These are phyloP conservation scores for Cirrhinus molitorella DNA, from an alignment of 2,797 vertebrate genomes.

Conservation along the genomic window DNA sequence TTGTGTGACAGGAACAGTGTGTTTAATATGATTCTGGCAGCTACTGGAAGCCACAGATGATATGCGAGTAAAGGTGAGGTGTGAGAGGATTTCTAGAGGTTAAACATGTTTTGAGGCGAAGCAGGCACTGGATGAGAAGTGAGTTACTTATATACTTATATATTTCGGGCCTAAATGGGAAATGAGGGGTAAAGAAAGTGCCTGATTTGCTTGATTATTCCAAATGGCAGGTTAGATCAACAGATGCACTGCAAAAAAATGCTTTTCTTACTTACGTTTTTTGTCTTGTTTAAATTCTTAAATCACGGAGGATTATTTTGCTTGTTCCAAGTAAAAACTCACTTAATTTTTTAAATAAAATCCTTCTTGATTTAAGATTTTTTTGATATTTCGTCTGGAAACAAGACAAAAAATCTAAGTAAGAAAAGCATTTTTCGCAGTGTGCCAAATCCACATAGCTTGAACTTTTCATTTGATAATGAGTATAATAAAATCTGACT, in stretches of 20 bases:
- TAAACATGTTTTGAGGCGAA: background rate
- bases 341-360: too few species aligned
- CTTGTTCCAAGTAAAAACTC: too few species aligned
- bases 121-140: background rate
- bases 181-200: background rate
- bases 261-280: too few species aligned
- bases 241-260: too few species aligned
- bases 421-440: too few species aligned
- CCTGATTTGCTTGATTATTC: background rate
- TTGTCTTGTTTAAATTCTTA: too few species aligned
- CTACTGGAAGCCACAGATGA: background rate
- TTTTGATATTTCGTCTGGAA: too few species aligned
- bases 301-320: too few species aligned
- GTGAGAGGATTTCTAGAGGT: constrained; percentile 23
- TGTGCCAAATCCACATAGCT: background rate
- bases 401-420: too few species aligned
- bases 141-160: background rate
- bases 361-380: too few species aligned
- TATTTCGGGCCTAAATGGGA: background rate
- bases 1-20: constrained; percentile 38
- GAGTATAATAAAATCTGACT: background rate
- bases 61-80: constrained; percentile 14
- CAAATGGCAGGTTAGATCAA: background rate
- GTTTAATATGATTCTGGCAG: constrained; percentile 52
- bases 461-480: background rate